These are phyloP conservation scores for Protodeltote pygarga DNA, from an alignment of 2,888 invertebrate species.

Conservation along the genomic window DNA sequence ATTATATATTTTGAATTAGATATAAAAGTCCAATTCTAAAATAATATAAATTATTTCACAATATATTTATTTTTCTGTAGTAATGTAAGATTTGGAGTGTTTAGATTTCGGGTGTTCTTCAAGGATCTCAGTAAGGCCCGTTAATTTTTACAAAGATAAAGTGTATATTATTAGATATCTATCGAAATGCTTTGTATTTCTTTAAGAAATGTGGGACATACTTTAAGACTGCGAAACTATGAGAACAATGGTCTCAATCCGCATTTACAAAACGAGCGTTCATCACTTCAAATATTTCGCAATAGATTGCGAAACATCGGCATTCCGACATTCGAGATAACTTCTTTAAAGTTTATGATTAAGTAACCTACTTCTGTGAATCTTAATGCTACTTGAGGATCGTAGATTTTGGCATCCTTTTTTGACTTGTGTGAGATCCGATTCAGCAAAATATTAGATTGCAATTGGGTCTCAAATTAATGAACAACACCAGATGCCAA, in stretches of 20 bases:
- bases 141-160: no score
- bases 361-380: constrained; percentile 5
- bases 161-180: neutral
- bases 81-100: no score
- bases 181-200: neutral
- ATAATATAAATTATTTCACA: no score
- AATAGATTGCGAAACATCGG: constrained; percentile 14
- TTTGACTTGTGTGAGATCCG: neutral
- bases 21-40: no score
- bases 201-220: neutral
- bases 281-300: constrained; percentile 17
- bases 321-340: constrained; percentile 5
- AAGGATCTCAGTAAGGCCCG: no score
- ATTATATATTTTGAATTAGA: no score
- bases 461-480: no score
- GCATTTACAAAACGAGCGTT: constrained; percentile 18
- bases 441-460: no score
- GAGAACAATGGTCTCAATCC: constrained; percentile 23
- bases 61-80: no score
- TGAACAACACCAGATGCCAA: no score
- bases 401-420: neutral
- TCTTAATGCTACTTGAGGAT: neutral
- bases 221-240: constrained; percentile 3
- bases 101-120: no score
- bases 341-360: constrained; percentile 21